A percentile compares a stretch with the other conserved stretches of the same genome.
Evolutionary conservation across 2,797 vertebrate species (phyloP).

Genomic region (Acanthornis magna): DNA sequence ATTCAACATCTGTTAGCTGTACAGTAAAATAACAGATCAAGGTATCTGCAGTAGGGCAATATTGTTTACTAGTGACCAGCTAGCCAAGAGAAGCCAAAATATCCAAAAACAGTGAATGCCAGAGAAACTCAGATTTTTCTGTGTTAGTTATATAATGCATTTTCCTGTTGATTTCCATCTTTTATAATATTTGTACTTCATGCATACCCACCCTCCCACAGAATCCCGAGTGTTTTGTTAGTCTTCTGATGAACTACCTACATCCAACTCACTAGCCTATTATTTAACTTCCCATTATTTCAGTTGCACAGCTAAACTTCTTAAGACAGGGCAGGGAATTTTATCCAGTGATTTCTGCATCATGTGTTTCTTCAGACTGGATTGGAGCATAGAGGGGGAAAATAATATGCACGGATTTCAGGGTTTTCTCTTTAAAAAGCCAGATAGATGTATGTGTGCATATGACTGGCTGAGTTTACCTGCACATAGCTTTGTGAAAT

Average conservation of each 20-base stretch:
- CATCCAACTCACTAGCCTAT: not conserved
- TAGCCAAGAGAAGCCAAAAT: not conserved
- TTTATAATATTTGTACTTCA: not conserved
- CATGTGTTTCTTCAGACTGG: not conserved
- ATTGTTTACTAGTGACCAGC: not conserved
- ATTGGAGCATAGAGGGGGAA: not conserved
- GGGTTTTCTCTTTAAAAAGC: not conserved
- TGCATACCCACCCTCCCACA: not conserved
- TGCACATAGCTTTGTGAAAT: not conserved
- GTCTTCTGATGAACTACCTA: not conserved
- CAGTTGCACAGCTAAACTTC: not conserved
- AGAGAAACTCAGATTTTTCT: not conserved
- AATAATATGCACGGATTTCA: not conserved
- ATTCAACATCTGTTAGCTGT: not conserved
- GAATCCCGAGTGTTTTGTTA: not conserved
- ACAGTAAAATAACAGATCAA: not conserved
- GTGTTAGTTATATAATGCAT: not conserved
- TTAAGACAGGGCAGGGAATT: not conserved
- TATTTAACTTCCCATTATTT: not conserved
- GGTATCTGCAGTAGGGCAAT: not conserved
- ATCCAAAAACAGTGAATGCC: not conserved
- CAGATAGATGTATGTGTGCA: not conserved
- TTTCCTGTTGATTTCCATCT: not conserved
- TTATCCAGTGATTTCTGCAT: not conserved
- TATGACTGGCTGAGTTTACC: not conserved